Evolutionary conservation across 2,113 vertebrate species (phyloP).

Genomic region (Chaenogobius annularis): DNA sequence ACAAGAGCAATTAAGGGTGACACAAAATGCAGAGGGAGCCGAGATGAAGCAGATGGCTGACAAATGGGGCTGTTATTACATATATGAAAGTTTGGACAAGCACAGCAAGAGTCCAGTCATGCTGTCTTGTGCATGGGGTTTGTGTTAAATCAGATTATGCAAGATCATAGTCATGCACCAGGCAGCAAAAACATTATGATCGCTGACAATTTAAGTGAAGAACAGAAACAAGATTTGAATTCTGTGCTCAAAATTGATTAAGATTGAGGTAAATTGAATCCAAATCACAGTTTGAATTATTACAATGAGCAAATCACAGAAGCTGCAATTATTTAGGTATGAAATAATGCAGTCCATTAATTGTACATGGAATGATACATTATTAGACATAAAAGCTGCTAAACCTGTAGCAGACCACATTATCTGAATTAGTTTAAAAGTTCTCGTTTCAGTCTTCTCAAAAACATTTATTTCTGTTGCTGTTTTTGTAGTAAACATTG

Average conservation of each 20-base stretch:
- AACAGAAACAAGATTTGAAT: background rate
- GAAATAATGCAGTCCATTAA: no score
- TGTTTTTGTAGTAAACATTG: no score
- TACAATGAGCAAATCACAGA: background rate
- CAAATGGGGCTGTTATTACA: constrained; percentile 28
- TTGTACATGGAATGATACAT: no score
- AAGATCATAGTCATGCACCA: background rate
- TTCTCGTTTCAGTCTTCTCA: background rate
- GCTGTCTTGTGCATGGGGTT: constrained; percentile 21
- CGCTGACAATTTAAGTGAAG: background rate
- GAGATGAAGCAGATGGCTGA: constrained; percentile 50
- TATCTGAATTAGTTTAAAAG: no score
- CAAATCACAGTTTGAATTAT: background rate
- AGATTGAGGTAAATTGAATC: background rate
- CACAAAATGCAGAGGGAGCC: background rate
- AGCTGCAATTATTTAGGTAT: no score
- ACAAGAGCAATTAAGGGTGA: constrained; percentile 11
- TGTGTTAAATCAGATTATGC: constrained; percentile 6
- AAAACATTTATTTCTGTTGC: background rate
- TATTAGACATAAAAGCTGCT: no score
- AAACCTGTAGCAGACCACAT: no score
- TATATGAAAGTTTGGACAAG: constrained; percentile 18
- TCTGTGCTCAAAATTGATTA: no score
- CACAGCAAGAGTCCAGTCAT: constrained; percentile 11
- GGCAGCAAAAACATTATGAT: background rate